These are phyloP conservation scores for Ptyas mucosa DNA, from an alignment of 2,113 vertebrate species.

Conservation along the genomic window DNA sequence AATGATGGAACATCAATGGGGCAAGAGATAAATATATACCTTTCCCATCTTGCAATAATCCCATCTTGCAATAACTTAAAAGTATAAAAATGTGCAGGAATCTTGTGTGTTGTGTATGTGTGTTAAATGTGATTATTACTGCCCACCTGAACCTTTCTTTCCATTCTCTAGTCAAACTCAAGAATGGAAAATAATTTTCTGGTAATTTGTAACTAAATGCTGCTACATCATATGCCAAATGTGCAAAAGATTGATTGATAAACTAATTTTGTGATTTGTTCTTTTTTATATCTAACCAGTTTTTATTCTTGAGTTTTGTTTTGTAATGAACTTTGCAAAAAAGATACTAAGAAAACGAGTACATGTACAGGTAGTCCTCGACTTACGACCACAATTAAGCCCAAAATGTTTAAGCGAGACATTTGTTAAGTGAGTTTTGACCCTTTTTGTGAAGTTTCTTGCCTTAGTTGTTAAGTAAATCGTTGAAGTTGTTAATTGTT, in stretches of 20 bases:
- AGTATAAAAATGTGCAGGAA: background rate
- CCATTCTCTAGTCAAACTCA: background rate
- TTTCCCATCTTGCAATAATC: background rate
- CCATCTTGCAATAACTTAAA: no score
- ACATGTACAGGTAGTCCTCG: background rate
- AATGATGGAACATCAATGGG: background rate
- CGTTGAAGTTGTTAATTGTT: no score
- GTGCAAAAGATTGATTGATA: background rate
- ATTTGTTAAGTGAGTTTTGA: no score
- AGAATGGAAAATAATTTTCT: background rate
- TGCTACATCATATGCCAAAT: background rate
- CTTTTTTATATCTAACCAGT: background rate
- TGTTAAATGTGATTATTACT: background rate
- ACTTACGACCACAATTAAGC: no score
- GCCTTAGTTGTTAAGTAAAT: no score
- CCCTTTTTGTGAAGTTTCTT: no score
- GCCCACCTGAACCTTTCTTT: background rate
- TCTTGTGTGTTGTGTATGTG: background rate
- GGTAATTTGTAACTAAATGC: background rate
- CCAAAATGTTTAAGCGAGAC: no score
- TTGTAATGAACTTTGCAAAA: background rate
- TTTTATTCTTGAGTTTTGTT: background rate
- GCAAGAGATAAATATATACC: background rate
- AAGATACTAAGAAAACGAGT: background rate
- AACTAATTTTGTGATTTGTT: background rate